Evolutionary conservation across 2,797 vertebrate genomes (phyloP).

Genomic region (Sebastes itinus): DNA sequence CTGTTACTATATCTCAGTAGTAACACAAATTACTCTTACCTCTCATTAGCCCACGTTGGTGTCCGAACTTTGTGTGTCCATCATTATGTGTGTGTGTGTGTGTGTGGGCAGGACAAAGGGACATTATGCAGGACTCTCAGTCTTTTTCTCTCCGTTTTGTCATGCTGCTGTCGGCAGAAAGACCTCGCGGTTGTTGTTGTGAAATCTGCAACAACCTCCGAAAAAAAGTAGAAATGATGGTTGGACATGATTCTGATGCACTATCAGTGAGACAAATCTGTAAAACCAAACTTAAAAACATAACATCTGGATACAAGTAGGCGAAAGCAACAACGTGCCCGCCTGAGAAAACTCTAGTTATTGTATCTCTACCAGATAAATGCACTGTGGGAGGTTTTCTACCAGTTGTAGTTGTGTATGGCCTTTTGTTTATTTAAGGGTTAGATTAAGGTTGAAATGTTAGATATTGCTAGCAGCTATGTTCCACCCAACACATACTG

Average conservation of each 20-base stretch:
- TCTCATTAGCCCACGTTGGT: conserved; percentile 41
- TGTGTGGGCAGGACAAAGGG: conserved; percentile 57
- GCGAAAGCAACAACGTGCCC: background rate
- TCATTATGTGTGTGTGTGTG: conserved; percentile 44
- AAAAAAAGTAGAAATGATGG: background rate
- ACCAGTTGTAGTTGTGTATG: background rate
- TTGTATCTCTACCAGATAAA: background rate
- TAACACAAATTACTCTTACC: conserved; percentile 60
- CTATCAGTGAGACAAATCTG: background rate
- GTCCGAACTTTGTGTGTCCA: conserved; percentile 45
- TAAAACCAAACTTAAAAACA: background rate
- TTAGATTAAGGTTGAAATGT: too few relatives aligned
- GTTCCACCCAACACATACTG: too few relatives aligned
- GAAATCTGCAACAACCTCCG: background rate
- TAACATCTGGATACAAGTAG: background rate
- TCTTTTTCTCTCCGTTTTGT: conserved; percentile 6
- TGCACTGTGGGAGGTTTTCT: too few relatives aligned
- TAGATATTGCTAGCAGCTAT: too few relatives aligned
- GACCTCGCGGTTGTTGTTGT: background rate
- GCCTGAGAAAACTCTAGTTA: background rate
- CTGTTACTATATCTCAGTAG: conserved; percentile 45
- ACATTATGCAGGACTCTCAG: conserved; percentile 21
- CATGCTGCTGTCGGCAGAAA: background rate
- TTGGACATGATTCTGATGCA: background rate
- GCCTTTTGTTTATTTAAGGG: background rate